Conservation (phyloP, 1,140 invertebrate genomes). For the Matsumurasca onukii region DNA sequence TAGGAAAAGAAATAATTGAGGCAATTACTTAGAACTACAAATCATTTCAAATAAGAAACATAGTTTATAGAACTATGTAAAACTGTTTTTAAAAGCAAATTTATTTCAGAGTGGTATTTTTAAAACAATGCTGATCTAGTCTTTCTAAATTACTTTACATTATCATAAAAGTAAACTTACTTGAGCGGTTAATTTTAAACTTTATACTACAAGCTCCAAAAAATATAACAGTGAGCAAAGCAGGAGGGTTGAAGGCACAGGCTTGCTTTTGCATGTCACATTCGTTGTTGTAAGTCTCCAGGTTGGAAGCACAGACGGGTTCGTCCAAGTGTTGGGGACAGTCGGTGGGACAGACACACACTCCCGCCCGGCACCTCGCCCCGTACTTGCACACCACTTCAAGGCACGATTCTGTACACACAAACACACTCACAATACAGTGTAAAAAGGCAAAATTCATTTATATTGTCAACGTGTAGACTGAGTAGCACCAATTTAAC, state of each 20-base stretch:
- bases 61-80: too few species aligned
- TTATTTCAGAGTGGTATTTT: too few species aligned
- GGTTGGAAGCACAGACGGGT: conserved; percentile 82
- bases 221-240: conserved; percentile 65
- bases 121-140: too few species aligned
- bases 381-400: conserved; percentile 77
- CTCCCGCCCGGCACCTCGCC: conserved; percentile 75
- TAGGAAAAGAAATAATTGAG: too few species aligned
- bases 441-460: too few species aligned
- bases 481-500: too few species aligned
- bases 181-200: conserved; percentile 52
- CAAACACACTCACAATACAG: background rate
- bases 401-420: conserved; percentile 76
- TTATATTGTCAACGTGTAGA: too few species aligned
- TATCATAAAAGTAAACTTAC: too few species aligned
- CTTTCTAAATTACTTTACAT: too few species aligned
- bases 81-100: too few species aligned
- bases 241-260: conserved; percentile 50
- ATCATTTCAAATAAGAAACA: too few species aligned
- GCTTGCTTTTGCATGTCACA: conserved; percentile 79
- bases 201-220: conserved; percentile 79
- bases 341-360: conserved; percentile 78
- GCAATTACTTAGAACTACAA: too few species aligned
- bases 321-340: conserved; percentile 61
- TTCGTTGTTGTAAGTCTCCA: conserved; percentile 79